phyloP scores from a whole-genome alignment of 1,140 invertebrate genomes.

The Harlomillsia oculata region DNA sequence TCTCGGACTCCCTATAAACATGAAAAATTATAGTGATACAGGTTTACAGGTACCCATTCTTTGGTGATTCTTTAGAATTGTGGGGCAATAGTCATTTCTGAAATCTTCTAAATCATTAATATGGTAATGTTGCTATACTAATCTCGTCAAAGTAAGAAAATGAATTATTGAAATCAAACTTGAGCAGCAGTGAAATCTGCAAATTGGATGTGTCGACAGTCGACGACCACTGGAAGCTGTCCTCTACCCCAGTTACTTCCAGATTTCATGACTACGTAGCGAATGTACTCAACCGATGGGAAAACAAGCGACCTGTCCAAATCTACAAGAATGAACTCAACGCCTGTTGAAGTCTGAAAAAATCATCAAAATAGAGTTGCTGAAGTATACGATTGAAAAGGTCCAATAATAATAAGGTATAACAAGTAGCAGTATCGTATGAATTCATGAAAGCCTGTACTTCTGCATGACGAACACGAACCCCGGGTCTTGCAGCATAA shows the following conservation, averaged over 20 bases:
- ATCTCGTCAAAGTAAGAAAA: too few relatives aligned
- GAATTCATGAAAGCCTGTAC: slow-evolving; percentile 39
- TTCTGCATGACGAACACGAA: slow-evolving; percentile 54
- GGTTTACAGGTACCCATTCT: neutral
- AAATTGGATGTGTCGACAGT: slow-evolving; percentile 61
- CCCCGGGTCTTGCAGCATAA: slow-evolving; percentile 68
- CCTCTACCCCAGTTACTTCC: slow-evolving; percentile 57
- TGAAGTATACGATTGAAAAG: slow-evolving; percentile 51
- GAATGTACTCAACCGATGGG: slow-evolving; percentile 75
- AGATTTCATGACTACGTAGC: slow-evolving; percentile 62
- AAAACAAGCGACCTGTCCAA: slow-evolving; percentile 70
- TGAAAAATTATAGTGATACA: neutral
- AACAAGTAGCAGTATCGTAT: neutral
- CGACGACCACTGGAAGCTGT: slow-evolving; percentile 65
- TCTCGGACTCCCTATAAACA: slow-evolving; percentile 22
- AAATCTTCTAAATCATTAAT: too few relatives aligned
- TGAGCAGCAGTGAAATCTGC: slow-evolving; percentile 71
- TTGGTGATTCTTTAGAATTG: too few relatives aligned
- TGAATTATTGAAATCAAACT: neutral
- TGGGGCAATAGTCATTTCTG: too few relatives aligned
- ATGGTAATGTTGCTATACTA: too few relatives aligned
- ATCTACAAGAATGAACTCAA: slow-evolving; percentile 12
- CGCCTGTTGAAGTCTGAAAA: slow-evolving; percentile 14
- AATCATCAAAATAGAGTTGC: too few relatives aligned
- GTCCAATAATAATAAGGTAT: neutral